phyloP scores from a whole-genome alignment of 2,797 vertebrate genomes.

The Diceros bicornis region DNA sequence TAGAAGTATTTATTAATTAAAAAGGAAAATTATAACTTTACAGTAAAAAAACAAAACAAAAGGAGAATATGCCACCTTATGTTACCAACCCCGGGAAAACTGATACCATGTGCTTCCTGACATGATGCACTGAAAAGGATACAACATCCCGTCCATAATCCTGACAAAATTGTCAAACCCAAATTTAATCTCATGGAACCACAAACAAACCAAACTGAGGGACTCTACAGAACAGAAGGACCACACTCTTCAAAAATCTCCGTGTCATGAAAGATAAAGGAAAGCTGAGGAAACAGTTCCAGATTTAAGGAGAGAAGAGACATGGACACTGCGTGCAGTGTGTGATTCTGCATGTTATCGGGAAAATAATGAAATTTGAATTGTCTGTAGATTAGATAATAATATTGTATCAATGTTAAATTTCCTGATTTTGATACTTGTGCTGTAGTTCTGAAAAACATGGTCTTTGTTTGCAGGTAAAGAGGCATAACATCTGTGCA shows the following conservation, averaged over 20 bases:
- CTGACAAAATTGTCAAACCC: not conserved
- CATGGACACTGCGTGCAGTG: not conserved
- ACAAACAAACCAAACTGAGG: not conserved
- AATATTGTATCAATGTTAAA: not conserved
- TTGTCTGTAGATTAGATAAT: not conserved
- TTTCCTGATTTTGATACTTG: not conserved
- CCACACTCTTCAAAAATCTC: not conserved
- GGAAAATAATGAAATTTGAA: not conserved
- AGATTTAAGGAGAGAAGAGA: not conserved
- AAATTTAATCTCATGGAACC: not conserved
- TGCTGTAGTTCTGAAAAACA: not conserved
- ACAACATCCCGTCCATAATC: no score
- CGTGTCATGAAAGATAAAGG: not conserved
- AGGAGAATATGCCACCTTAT: not conserved
- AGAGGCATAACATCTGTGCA: not conserved
- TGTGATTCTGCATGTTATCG: not conserved
- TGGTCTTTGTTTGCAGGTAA: not conserved
- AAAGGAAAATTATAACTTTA: not conserved
- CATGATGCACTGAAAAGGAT: accelerated
- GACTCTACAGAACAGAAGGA: not conserved
- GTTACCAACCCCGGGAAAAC: not conserved
- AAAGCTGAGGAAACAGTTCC: not conserved
- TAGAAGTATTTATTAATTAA: not conserved
- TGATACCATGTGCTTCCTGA: not conserved
- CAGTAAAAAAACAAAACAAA: not conserved